Conservation (phyloP, 2,113 vertebrate species). For the Ceyx cyanopectus region DNA sequence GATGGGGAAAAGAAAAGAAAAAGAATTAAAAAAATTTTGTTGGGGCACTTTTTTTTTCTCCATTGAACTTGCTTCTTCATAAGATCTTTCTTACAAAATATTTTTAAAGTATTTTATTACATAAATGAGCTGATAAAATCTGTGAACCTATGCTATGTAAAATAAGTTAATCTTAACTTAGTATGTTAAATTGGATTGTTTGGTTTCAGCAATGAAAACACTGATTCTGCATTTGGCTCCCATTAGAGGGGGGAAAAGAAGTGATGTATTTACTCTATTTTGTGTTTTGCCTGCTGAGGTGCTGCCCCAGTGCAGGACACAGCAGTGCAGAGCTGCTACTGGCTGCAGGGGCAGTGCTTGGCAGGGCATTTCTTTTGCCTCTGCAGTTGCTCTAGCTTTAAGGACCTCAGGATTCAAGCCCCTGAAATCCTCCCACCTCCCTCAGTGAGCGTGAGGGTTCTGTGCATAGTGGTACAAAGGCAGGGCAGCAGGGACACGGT, state of each 20-base stretch:
- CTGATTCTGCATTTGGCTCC: neutral
- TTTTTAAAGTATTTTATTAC: neutral
- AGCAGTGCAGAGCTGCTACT: neutral
- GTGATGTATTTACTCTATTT: neutral
- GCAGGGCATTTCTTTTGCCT: neutral
- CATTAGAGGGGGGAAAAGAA: neutral
- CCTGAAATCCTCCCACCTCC: neutral
- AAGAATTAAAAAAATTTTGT: neutral
- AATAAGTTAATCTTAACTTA: neutral
- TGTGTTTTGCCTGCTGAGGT: neutral
- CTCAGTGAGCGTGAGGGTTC: neutral
- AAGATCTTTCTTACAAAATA: neutral
- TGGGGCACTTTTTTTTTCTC: neutral
- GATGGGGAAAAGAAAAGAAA: neutral
- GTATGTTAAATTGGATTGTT: neutral
- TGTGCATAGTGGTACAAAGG: neutral
- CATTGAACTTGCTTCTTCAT: neutral
- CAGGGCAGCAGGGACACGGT: neutral
- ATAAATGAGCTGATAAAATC: neutral
- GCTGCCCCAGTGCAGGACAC: fast-evolving
- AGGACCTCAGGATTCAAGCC: neutral
- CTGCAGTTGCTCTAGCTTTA: neutral
- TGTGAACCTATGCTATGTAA: neutral
- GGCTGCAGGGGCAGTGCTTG: neutral
- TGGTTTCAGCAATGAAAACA: neutral